phyloP scores from a whole-genome alignment of 2,888 invertebrate genomes.

The Drosophila neonasuta region DNA sequence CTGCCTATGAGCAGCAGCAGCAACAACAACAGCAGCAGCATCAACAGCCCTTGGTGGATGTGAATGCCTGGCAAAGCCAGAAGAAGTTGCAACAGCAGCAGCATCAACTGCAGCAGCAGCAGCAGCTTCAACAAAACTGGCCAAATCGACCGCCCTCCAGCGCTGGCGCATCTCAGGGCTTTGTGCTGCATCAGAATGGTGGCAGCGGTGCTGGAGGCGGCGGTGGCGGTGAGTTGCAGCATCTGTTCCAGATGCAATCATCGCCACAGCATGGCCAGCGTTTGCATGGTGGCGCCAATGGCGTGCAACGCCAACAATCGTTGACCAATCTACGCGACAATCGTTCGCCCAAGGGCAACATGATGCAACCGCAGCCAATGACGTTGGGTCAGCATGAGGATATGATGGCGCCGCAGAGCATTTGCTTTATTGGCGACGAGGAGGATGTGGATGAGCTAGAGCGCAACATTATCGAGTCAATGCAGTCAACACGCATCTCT shows the following conservation, averaged over 20 bases:
- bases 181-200: constrained; percentile 87
- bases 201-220: constrained; percentile 83
- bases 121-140: constrained; percentile 73
- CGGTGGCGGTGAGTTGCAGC: constrained; percentile 83
- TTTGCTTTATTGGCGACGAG: constrained; percentile 93
- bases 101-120: constrained; percentile 70
- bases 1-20: constrained; percentile 76
- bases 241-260: constrained; percentile 83
- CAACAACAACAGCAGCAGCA: constrained; percentile 69
- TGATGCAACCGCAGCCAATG: constrained; percentile 34
- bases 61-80: constrained; percentile 81
- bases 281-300: constrained; percentile 44
- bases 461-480: constrained; percentile 80
- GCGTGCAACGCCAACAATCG: constrained; percentile 77
- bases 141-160: constrained; percentile 70
- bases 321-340: constrained; percentile 76
- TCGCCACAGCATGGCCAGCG: constrained; percentile 86
- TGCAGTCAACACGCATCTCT: constrained; percentile 75
- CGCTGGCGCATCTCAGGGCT: constrained; percentile 81
- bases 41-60: constrained; percentile 76
- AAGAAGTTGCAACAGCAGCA: constrained; percentile 70
- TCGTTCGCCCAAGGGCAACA: constrained; percentile 69
- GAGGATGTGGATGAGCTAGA: constrained; percentile 83
- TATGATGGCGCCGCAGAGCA: constrained; percentile 96
- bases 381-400: constrained; percentile 85